A percentile compares a stretch with the other conserved stretches of the same genome.
Conservation (phyloP, 2,797 vertebrate species). For the Coilia nasus region DNA sequence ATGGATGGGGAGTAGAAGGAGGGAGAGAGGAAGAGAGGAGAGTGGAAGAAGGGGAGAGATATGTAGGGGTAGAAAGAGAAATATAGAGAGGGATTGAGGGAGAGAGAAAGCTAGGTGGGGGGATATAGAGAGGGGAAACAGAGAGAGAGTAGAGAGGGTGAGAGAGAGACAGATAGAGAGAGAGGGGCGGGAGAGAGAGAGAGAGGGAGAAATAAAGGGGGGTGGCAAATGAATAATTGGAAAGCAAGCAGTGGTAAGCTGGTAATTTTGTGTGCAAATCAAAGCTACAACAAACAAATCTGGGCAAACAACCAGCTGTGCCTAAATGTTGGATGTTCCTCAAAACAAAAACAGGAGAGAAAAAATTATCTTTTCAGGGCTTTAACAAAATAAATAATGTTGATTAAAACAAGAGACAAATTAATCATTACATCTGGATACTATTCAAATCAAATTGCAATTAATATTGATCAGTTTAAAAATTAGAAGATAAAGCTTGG, state of each 20-base stretch:
- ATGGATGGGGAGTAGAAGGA: neutral
- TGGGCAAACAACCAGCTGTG: constrained; percentile 2
- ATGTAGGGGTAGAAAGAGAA: neutral
- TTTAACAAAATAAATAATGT: constrained; percentile 4
- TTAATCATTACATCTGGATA: constrained; percentile 1
- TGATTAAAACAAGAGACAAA: constrained; percentile 2
- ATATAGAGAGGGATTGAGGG: neutral
- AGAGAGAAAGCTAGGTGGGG: neutral
- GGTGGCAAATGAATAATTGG: constrained; percentile 3
- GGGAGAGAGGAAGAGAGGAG: neutral
- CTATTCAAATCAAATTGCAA: neutral
- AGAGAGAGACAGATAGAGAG: too few relatives aligned
- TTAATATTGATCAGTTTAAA: neutral
- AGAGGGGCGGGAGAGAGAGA: neutral
- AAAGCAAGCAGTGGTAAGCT: constrained; percentile 17
- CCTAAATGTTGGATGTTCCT: neutral
- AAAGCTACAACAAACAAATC: neutral
- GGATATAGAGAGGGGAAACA: too few relatives aligned
- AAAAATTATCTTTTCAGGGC: neutral
- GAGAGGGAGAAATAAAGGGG: neutral
- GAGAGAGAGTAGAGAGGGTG: too few relatives aligned
- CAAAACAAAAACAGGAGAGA: neutral
- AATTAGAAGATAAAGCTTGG: neutral
- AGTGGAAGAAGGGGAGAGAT: neutral
- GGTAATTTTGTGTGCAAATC: constrained; percentile 4